Evolutionary conservation across 92 coral and sea anemone genomes (phyloP).

Genomic region (Porites lobata): DNA sequence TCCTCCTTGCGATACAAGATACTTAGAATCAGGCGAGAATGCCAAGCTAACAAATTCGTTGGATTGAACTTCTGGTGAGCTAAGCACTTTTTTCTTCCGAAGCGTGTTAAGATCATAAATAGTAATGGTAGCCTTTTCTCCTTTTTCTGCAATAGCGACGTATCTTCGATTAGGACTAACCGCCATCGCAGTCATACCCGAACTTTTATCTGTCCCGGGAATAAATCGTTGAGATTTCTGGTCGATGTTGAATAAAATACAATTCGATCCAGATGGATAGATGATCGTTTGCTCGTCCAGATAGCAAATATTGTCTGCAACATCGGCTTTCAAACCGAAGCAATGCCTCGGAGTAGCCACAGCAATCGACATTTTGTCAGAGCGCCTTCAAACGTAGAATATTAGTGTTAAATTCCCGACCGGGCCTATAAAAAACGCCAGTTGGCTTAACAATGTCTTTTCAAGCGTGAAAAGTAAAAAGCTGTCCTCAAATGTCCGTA

Average conservation of each 20-base stretch:
- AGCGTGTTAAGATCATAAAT: constrained; percentile 97
- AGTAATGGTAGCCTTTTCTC: constrained; percentile 95
- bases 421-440: background rate
- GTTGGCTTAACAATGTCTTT: background rate
- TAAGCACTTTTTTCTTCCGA: constrained; percentile 94
- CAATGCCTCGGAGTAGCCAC: constrained; percentile 96
- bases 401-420: background rate
- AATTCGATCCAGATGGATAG: constrained; percentile 98
- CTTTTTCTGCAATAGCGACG: constrained; percentile 97
- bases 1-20: constrained; percentile 96
- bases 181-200: constrained; percentile 97
- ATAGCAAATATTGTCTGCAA: constrained; percentile 94
- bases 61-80: constrained; percentile 88
- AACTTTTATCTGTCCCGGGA: constrained; percentile 97
- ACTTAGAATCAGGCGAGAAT: constrained; percentile 98
- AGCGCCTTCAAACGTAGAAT: background rate
- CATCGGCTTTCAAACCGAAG: constrained; percentile 97
- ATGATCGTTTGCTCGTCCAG: constrained; percentile 99
- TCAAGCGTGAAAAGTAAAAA: background rate
- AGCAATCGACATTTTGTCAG: constrained; percentile 92
- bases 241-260: constrained; percentile 95
- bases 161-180: constrained; percentile 98
- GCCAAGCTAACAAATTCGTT: constrained; percentile 97
- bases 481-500: background rate
- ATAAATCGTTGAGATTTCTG: constrained; percentile 99